These are phyloP conservation scores for Prorops nasuta DNA, from an alignment of 1,140 invertebrate genomes.

Conservation along the genomic window DNA sequence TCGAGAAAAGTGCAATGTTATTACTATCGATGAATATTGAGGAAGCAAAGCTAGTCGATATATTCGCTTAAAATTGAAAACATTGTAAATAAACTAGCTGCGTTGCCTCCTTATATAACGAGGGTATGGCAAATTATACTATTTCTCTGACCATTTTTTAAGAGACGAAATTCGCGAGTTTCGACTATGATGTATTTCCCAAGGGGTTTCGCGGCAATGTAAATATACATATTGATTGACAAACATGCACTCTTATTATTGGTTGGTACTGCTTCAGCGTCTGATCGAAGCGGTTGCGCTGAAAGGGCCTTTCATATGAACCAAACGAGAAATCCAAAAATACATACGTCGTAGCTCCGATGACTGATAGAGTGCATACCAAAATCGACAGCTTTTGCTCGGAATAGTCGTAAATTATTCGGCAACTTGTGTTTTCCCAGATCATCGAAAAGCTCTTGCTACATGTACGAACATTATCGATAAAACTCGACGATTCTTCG, in stretches of 20 bases:
- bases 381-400: too few species aligned
- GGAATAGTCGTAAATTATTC: too few species aligned
- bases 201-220: not conserved
- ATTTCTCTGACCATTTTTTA: not conserved
- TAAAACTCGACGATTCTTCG: too few species aligned
- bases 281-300: not conserved
- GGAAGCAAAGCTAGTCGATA: not conserved
- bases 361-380: conserved; percentile 19
- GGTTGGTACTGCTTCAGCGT: not conserved
- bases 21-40: not conserved
- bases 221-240: conserved; percentile 31
- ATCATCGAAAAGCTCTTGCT: too few species aligned
- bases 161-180: not conserved
- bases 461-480: too few species aligned
- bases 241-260: conserved; percentile 20
- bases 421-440: too few species aligned
- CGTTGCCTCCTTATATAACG: too few species aligned
- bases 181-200: not conserved
- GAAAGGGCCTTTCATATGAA: not conserved
- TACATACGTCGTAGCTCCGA: not conserved
- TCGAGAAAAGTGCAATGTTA: not conserved
- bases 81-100: too few species aligned
- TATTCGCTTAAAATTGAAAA: too few species aligned
- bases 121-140: not conserved
- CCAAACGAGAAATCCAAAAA: conserved; percentile 9